Evolutionary conservation across 2,888 invertebrate genomes (phyloP).

Genomic region (Hololepta plana): DNA sequence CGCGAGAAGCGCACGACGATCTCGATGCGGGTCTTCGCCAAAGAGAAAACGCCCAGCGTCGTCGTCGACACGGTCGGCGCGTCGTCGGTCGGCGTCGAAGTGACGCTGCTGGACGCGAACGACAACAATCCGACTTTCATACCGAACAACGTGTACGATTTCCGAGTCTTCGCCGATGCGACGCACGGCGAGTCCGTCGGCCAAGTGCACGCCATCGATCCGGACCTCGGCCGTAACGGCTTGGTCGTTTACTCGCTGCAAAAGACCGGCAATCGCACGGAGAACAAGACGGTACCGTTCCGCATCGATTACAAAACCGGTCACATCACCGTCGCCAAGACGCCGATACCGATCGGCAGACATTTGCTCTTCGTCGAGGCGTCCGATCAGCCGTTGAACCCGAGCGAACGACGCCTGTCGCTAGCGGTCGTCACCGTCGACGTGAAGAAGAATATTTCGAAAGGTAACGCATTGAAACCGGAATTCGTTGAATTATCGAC

Average conservation of each 20-base stretch:
- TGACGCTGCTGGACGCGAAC: constrained; percentile 73
- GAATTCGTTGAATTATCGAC: constrained; percentile 7
- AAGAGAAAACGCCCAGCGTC: constrained; percentile 55
- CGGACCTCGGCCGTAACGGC: constrained; percentile 62
- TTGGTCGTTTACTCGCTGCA: constrained; percentile 35
- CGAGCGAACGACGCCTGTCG: constrained; percentile 64
- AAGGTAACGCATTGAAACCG: constrained; percentile 24
- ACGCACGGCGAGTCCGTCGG: constrained; percentile 57
- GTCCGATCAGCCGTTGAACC: constrained; percentile 65
- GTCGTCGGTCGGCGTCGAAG: constrained; percentile 55
- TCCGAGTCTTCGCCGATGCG: constrained; percentile 47
- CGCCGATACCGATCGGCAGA: constrained; percentile 47
- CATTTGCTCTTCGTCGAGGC: constrained; percentile 73
- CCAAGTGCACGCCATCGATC: constrained; percentile 63
- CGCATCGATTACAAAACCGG: constrained; percentile 54
- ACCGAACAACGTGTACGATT: constrained; percentile 68
- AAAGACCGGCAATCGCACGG: constrained; percentile 12
- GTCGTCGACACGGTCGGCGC: constrained; percentile 30
- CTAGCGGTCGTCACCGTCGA: constrained; percentile 73
- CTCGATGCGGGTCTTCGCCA: constrained; percentile 58
- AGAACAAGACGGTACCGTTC: constrained; percentile 39
- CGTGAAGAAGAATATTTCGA: constrained; percentile 25
- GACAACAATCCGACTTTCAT: constrained; percentile 81
- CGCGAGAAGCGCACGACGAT: constrained; percentile 58
- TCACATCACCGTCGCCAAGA: constrained; percentile 41